Base-by-base conservation (phyloP, 2,797 vertebrate species). In the Syngnathus acus region DNA sequence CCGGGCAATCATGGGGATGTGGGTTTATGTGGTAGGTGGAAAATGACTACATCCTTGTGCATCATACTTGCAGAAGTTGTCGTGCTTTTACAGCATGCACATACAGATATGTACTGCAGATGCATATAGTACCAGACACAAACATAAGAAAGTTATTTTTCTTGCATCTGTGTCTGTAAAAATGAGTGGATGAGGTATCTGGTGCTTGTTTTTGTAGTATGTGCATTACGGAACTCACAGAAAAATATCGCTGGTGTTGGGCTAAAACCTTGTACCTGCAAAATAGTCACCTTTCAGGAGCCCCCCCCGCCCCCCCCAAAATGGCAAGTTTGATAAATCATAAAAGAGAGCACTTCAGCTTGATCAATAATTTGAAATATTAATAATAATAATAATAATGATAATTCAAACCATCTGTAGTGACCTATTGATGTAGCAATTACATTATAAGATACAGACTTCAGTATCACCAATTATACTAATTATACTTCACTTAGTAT, bases 1-100 rank as follows among this genome's bases (percentile, higher is more conserved):
- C 79, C 68, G 79, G 68, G 78, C 81, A 84, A 86, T 82, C 80
- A 72, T 70, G 62, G 78, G 79, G 80, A 75, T 65, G n/a, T 32
- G 53, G 76, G 72, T 86, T 81, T 72, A 66, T 67, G 76, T 81
- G 72, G 70, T 67, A 66, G 70, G 73, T 72, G 70, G 79, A 59
- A 79, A 78, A 82, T 84, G 79, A 8, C 26, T 57, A 26, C 37
- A 78, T 86, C 72, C 68, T 62, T 65, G 74, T 66, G 76, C 81
- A 76, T 80, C 75, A 74, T 80, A 72, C 68, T 72, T 57, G 68
- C 69, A 64, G 23, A 13, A 73, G 70, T 62, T 66, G 74, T 65
- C 68, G 65, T 61, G 23, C 23, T 53, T 53, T 60, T 37, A 14
- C 48, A 50, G 23, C 63, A 50, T 32, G 66, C 26, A 64, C 40